Evolutionary conservation across 1,140 invertebrate genomes (phyloP).

Genomic region (Andricus grossulariae): DNA sequence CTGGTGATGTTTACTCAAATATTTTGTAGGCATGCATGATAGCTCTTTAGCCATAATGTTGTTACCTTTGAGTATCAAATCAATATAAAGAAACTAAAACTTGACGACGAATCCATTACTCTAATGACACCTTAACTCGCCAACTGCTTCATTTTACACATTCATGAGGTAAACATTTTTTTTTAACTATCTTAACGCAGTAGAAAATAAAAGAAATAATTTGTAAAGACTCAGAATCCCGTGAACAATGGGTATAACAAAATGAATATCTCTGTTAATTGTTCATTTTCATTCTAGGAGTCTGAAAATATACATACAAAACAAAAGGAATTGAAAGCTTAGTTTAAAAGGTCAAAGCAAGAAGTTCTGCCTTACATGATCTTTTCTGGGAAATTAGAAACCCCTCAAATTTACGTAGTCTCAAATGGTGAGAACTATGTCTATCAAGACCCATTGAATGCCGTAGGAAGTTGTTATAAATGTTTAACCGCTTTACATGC

Average conservation of each 20-base stretch:
- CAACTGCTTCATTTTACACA: slow-evolving; percentile 32
- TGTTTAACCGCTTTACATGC: slow-evolving; percentile 41
- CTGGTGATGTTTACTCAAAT: too few species aligned
- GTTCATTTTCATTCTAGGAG: not conserved
- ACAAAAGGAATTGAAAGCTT: slow-evolving; percentile 29
- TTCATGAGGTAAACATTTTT: too few species aligned
- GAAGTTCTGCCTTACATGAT: slow-evolving; percentile 19
- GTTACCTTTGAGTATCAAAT: slow-evolving; percentile 30
- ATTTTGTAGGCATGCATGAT: slow-evolving; percentile 19
- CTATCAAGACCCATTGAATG: slow-evolving; percentile 21
- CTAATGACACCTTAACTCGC: slow-evolving; percentile 17
- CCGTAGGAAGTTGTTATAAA: slow-evolving; percentile 43
- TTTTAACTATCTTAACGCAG: too few species aligned
- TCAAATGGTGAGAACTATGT: slow-evolving; percentile 35
- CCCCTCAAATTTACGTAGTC: slow-evolving; percentile 30
- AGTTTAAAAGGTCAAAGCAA: slow-evolving; percentile 28
- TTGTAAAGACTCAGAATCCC: too few species aligned
- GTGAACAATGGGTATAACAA: not conserved
- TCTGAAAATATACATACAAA: not conserved
- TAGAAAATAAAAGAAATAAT: too few species aligned
- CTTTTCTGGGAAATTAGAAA: slow-evolving; percentile 20
- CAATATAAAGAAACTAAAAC: slow-evolving; percentile 25
- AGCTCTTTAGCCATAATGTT: slow-evolving; percentile 27
- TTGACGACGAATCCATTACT: not conserved
- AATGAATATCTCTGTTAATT: not conserved